phyloP scores from a whole-genome alignment of 1,140 invertebrate genomes.

The Drosophila insularis region DNA sequence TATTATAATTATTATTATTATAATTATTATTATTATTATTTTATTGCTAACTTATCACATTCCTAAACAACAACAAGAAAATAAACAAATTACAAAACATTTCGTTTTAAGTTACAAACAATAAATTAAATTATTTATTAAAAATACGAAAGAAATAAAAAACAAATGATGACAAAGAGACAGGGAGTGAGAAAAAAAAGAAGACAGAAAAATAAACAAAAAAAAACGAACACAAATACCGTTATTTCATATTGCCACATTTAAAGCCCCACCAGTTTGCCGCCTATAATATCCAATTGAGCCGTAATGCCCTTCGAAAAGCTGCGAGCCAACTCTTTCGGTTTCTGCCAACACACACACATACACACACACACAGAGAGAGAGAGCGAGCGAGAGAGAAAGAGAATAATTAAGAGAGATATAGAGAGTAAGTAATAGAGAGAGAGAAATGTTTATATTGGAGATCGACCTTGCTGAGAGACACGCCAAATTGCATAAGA shows the following conservation, averaged over 20 bases:
- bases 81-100: constrained; percentile 48
- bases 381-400: not conserved
- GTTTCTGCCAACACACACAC: constrained; percentile 83
- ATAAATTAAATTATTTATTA: constrained; percentile 81
- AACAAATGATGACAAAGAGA: constrained; percentile 2
- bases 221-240: constrained; percentile 32
- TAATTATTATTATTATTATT: constrained; percentile 30
- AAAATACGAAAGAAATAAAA: constrained; percentile 44
- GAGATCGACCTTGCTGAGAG: constrained; percentile 35
- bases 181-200: constrained; percentile 17
- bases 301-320: constrained; percentile 83
- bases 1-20: constrained; percentile 41
- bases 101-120: constrained; percentile 63
- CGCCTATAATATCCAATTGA: constrained; percentile 84
- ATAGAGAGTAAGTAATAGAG: not conserved
- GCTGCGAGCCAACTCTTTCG: constrained; percentile 82
- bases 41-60: constrained; percentile 63
- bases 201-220: not conserved
- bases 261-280: constrained; percentile 84
- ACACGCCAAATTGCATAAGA: constrained; percentile 35
- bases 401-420: not conserved
- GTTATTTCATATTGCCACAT: not conserved
- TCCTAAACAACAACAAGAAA: constrained; percentile 44
- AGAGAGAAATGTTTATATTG: not conserved
- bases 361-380: constrained; percentile 18